phyloP scores from a whole-genome alignment of 1,140 invertebrate species.

The Holcopasites calliopsidis region DNA sequence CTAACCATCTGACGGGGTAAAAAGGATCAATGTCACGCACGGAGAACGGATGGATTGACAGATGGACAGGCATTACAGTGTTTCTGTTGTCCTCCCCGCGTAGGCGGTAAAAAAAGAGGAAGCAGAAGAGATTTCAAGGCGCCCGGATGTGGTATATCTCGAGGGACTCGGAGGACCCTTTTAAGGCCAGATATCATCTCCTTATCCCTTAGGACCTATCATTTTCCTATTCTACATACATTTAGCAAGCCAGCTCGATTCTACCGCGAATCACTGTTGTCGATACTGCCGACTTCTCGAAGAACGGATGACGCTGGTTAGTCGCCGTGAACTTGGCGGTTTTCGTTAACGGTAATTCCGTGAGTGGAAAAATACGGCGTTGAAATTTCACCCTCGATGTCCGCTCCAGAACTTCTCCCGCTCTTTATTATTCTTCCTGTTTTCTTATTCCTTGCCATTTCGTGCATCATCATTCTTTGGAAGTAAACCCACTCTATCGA shows the following conservation, averaged over 20 bases:
- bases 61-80: conserved; percentile 50
- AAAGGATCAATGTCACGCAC: conserved; percentile 47
- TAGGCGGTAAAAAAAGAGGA: neutral
- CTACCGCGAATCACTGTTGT: conserved; percentile 9
- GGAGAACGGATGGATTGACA: conserved; percentile 36
- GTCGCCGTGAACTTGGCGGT: neutral
- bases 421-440: neutral
- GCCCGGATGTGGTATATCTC: conserved; percentile 2
- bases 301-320: conserved; percentile 3
- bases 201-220: conserved; percentile 40
- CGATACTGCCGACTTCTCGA: neutral
- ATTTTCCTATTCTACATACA: conserved; percentile 45
- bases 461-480: conserved; percentile 33
- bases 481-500: neutral
- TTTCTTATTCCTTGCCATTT: conserved; percentile 21
- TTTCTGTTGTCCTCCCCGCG: conserved; percentile 18
- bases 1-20: neutral
- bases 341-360: neutral
- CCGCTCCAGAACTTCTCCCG: conserved; percentile 14
- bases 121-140: neutral
- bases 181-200: conserved; percentile 58
- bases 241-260: conserved; percentile 6
- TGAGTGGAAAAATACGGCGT: conserved; percentile 33
- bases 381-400: conserved; percentile 48
- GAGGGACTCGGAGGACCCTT: conserved; percentile 31